Evolutionary conservation across 2,888 invertebrate genomes (phyloP), one percentile per base, ranked within the genome.

Genomic region (Erebia palarica): DNA sequence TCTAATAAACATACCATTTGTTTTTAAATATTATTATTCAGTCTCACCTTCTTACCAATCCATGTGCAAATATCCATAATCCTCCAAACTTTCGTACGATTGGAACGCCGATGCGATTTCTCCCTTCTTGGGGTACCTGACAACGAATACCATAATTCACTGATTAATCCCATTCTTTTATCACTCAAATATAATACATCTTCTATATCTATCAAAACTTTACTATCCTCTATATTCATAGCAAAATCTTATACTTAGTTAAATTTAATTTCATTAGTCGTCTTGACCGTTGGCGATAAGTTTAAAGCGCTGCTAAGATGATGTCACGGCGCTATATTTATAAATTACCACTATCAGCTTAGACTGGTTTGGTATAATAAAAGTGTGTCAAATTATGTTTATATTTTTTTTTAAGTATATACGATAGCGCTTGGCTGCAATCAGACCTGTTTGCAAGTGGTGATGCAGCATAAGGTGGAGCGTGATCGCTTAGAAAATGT

Each of bases 31-130:
- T 53, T 16, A 8, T 2, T 9, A 8, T 8, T 16, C 4, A 21
- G 10, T 16, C 42, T 47, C n/a, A 92, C 93, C 90, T 92, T 93
- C 81, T 81, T 88, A 49, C 92, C 92, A 65, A 93, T 88, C 93
- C 92, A 92, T 13, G 90, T 78, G 75, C 91, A 92, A 14, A 93
- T 78, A 72, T 92, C 92, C 74, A 90, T 80, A 55, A 93, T 79
- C 69, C 78, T 85, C 88, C 90, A 90, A 72, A 87, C 79, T 70
- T 84, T 89, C 1, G 87, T 75, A 69, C 86, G 89, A 66, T 76
- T 79, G 51, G 78, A 83, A 14, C 89, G 84, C 5, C 91, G 84
- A 64, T 79, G 73, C 59, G 71, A 82, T 72, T 81, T 86, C 47
- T 91, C 92, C 75, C 83, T 88, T 47, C 88, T 80, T 16, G 89